Conservation (phyloP, 2,113 vertebrate genomes). For the Micronisus gabar region DNA sequence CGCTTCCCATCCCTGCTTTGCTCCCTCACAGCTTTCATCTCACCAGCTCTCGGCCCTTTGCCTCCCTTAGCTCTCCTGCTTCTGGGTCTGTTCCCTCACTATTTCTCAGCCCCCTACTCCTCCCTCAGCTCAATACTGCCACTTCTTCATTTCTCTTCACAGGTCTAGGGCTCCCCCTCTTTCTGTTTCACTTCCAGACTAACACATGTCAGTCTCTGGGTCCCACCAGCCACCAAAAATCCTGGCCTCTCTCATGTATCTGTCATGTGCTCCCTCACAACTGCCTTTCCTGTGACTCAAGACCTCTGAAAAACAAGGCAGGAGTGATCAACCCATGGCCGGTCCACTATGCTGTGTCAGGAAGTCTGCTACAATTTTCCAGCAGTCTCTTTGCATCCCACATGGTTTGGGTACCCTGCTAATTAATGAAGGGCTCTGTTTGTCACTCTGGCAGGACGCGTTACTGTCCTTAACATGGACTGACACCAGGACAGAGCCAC, state of each 20-base stretch:
- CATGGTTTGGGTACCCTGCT: background rate
- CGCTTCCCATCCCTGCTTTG: background rate
- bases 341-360: background rate
- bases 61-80: background rate
- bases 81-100: background rate
- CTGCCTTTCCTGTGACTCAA: background rate
- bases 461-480: background rate
- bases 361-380: background rate
- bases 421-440: background rate
- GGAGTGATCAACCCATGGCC: rapidly evolving
- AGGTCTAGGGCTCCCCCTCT: background rate
- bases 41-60: background rate
- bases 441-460: background rate
- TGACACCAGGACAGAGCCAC: background rate
- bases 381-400: background rate
- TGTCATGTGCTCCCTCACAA: background rate
- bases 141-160: background rate
- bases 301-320: background rate
- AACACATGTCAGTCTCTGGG: background rate
- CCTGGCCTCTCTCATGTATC: background rate
- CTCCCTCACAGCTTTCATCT: background rate
- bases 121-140: background rate
- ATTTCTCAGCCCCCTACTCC: background rate
- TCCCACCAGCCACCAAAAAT: background rate
- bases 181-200: background rate